Evolutionary conservation across 2,888 invertebrate species (phyloP), one percentile per base, ranked within the genome.

Genomic region (Cerastoderma edule): DNA sequence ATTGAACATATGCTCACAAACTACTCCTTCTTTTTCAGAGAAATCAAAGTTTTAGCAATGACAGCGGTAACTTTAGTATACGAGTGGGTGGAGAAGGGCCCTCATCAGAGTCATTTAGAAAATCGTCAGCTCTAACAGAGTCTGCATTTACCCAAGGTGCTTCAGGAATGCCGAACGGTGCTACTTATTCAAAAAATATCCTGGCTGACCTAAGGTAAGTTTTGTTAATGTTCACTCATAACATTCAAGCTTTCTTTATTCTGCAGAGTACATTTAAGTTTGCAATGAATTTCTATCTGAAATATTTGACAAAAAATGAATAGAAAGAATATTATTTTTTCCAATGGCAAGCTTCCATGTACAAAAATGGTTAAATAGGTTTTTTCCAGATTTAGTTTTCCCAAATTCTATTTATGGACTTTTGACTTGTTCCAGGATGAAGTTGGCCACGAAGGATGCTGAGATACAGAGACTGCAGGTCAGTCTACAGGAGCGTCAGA

Each of bases 361-460:
- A n/a, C n/a, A n/a, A n/a, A n/a, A n/a, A n/a, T n/a, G n/a, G n/a
- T n/a, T n/a, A n/a, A n/a, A n/a, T n/a, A n/a, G n/a, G n/a, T n/a
- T n/a, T n/a, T n/a, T n/a, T n/a, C n/a, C n/a, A n/a, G n/a, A n/a
- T n/a, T n/a, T n/a, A n/a, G n/a, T n/a, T n/a, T n/a, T n/a, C n/a
- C n/a, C n/a, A n/a, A n/a, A n/a, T n/a, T n/a, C n/a, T n/a, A n/a
- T n/a, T n/a, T n/a, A n/a, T n/a, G n/a, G n/a, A n/a, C n/a, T n/a
- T n/a, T n/a, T n/a, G n/a, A n/a, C n/a, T 22, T 24, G 24, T 70
- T 67, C 5, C 50, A 87, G 87, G 50, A 67, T 87, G 68, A 83
- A 87, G 78, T 71, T 89, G 53, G 85, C 84, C 8, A 80, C 87
- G 77, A 89, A 89, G 74, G 90, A 90, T 84, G 86, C 87, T n/a